Conservation (phyloP, 2,113 vertebrate genomes). For the Seriola rivoliana region DNA sequence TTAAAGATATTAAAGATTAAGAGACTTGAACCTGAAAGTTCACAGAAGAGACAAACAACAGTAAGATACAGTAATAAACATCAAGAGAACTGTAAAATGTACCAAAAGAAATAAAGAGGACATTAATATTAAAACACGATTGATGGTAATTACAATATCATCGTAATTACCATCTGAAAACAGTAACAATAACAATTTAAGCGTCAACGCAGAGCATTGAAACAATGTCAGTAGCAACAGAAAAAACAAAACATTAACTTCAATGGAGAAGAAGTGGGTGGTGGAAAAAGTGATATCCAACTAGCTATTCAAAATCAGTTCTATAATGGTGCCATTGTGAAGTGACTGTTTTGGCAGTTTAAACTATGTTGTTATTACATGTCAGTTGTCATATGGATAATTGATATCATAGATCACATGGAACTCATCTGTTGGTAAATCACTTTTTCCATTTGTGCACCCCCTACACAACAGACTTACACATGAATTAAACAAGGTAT, state of each 20-base stretch:
- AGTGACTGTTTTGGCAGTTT: background rate
- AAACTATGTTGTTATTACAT: background rate
- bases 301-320: background rate
- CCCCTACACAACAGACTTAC: background rate
- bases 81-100: background rate
- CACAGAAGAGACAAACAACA: constrained; percentile 30
- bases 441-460: constrained; percentile 33
- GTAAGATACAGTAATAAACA: background rate
- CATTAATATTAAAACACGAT: background rate
- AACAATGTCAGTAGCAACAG: constrained; percentile 39
- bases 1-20: background rate
- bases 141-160: too few relatives aligned
- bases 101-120: background rate
- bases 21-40: background rate
- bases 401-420: too few relatives aligned
- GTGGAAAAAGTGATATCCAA: constrained; percentile 32
- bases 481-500: background rate
- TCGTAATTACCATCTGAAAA: constrained; percentile 20
- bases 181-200: constrained; percentile 49
- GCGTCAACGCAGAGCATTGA: constrained; percentile 18
- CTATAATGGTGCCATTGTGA: background rate
- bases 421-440: constrained; percentile 4
- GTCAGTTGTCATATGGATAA: too few relatives aligned
- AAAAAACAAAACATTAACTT: constrained; percentile 20
- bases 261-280: constrained; percentile 2